These are phyloP conservation scores for Serilophus lunatus DNA, from an alignment of 2,113 vertebrate genomes.

Conservation along the genomic window DNA sequence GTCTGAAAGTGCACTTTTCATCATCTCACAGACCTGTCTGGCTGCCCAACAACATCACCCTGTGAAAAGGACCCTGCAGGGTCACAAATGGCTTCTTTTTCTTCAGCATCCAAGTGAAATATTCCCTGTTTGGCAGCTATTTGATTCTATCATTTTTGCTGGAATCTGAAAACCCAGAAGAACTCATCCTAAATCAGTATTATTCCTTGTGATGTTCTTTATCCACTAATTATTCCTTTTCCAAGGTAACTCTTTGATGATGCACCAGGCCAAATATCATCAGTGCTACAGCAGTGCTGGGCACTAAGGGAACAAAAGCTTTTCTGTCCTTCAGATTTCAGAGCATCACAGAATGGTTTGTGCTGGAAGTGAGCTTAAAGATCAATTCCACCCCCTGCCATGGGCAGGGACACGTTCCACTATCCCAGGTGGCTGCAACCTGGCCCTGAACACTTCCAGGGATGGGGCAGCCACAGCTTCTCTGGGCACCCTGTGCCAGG, in stretches of 20 bases:
- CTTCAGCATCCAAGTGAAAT: neutral
- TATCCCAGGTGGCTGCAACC: accelerated
- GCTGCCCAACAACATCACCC: neutral
- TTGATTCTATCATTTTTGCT: neutral
- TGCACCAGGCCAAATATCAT: neutral
- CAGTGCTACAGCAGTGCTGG: neutral
- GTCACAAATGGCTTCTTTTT: neutral
- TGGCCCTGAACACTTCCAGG: neutral
- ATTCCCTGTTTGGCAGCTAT: neutral
- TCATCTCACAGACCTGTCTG: neutral
- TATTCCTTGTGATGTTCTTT: accelerated
- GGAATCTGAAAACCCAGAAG: neutral
- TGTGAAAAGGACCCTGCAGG: accelerated
- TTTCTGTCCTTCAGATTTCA: neutral
- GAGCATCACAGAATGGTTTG: neutral
- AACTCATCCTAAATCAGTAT: neutral
- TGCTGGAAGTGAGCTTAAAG: no score
- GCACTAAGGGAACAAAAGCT: neutral
- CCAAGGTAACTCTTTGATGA: accelerated
- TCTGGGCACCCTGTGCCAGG: no score
- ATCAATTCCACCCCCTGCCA: no score
- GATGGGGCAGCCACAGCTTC: no score
- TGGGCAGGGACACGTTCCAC: neutral
- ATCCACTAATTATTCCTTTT: neutral
- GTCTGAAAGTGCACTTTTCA: accelerated